phyloP scores from a whole-genome alignment of 1,140 invertebrate species.

The Zaprionus inermis region DNA sequence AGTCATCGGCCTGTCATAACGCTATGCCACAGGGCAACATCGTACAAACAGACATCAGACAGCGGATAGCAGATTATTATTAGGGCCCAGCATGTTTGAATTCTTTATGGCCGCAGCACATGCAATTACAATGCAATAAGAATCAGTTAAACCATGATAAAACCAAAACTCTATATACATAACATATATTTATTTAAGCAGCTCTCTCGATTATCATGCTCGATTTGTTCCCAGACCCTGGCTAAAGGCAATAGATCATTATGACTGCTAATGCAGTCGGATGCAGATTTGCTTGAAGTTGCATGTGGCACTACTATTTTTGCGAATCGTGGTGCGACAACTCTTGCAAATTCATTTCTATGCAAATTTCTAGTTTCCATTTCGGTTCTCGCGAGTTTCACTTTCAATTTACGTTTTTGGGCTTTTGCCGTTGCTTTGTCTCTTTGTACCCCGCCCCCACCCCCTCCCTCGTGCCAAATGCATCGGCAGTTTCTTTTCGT shows the following conservation, averaged over 20 bases:
- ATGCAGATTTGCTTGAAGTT: constrained; percentile 4
- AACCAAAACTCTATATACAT: neutral
- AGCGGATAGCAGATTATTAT: neutral
- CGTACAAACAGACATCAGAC: neutral
- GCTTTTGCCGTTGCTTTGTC: constrained; percentile 64
- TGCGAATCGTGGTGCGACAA: constrained; percentile 39
- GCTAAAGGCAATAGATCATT: constrained; percentile 2
- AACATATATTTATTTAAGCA: neutral
- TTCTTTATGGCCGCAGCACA: constrained; percentile 56
- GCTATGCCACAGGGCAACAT: constrained; percentile 27
- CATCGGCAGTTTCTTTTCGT: constrained; percentile 32
- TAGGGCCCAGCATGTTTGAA: constrained; percentile 33
- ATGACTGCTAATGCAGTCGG: constrained; percentile 5
- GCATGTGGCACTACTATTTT: neutral
- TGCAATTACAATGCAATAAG: constrained; percentile 52
- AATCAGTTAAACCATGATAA: constrained; percentile 15
- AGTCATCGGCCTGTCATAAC: constrained; percentile 62
- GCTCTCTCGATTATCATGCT: neutral
- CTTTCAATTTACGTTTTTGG: constrained; percentile 75
- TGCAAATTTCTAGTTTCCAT: constrained; percentile 81
- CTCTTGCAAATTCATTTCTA: constrained; percentile 80
- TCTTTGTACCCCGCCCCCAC: neutral
- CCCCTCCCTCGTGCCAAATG: neutral
- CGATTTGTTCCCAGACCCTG: neutral
- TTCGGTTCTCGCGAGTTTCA: constrained; percentile 75